Percentiles rank a stretch among this genome's conserved stretches.
These are phyloP conservation scores for Frieseomelitta varia DNA, from an alignment of 1,140 invertebrate species.

Conservation along the genomic window DNA sequence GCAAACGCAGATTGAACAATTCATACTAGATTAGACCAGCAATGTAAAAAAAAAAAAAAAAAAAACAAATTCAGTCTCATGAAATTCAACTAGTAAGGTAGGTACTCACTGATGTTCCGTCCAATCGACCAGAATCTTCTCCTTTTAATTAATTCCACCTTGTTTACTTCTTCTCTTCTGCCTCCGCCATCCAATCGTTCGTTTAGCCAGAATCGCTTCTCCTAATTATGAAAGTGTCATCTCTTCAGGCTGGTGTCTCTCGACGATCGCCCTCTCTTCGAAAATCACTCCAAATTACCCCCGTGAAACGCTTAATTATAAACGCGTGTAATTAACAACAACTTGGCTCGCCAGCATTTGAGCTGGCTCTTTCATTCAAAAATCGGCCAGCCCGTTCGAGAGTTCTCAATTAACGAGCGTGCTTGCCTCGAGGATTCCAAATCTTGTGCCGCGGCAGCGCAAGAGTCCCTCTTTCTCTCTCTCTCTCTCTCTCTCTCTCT, in stretches of 20 bases:
- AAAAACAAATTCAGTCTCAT: neutral
- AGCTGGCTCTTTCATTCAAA: neutral
- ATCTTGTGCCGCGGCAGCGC: neutral
- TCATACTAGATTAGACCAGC: no score
- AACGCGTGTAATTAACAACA: slow-evolving; percentile 36
- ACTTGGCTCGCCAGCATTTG: neutral
- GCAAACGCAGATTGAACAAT: no score
- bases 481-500: neutral
- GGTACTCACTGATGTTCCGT: neutral
- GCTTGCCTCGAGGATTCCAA: neutral
- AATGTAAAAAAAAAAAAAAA: neutral
- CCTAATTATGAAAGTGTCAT: neutral
- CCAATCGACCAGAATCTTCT: neutral
- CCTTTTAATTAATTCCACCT: neutral
- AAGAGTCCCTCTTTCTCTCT: neutral
- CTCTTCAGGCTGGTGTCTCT: neutral
- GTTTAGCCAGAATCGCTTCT: neutral
- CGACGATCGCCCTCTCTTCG: neutral
- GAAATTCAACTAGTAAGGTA: neutral
- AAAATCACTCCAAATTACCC: neutral
- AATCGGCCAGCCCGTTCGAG: neutral
- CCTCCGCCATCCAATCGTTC: neutral
- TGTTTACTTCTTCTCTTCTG: neutral
- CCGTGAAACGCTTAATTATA: slow-evolving; percentile 27
- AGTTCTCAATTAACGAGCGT: slow-evolving; percentile 24